These are phyloP conservation scores for Bos javanicus DNA, from an alignment of 2,113 vertebrate genomes.

Conservation along the genomic window DNA sequence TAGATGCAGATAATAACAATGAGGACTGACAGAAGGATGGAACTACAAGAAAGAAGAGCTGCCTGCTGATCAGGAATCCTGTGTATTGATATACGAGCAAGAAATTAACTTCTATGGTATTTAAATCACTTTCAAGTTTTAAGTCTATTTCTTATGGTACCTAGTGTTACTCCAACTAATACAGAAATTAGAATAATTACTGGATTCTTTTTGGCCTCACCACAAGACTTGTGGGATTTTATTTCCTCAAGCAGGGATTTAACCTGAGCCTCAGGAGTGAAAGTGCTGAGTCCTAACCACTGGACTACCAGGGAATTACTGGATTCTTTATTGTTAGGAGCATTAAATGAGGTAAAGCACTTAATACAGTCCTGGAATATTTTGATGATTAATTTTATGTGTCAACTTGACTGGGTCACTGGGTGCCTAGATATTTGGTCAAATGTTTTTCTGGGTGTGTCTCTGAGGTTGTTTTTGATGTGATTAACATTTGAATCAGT, in stretches of 20 bases:
- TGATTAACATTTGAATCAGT: neutral
- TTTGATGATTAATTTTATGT: neutral
- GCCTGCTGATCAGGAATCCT: neutral
- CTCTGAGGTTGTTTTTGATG: neutral
- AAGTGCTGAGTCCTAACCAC: neutral
- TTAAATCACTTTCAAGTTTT: neutral
- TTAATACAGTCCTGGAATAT: neutral
- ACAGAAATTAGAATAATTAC: neutral
- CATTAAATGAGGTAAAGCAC: neutral
- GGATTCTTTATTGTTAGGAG: neutral
- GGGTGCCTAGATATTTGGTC: neutral
- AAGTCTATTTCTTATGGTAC: neutral
- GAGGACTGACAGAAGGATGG: neutral
- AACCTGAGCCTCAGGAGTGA: neutral
- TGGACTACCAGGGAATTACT: neutral
- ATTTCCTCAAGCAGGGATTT: neutral
- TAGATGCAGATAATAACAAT: neutral
- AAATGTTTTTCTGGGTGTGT: neutral
- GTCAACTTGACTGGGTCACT: neutral
- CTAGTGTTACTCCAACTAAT: neutral
- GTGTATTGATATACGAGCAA: neutral
- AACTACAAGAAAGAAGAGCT: neutral
- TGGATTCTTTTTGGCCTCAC: neutral
- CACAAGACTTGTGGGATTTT: neutral
- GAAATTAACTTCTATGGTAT: neutral